Evolutionary conservation across 2,888 invertebrate species (phyloP), one percentile per base, ranked within the genome.

Genomic region (Parelbella ahira): DNA sequence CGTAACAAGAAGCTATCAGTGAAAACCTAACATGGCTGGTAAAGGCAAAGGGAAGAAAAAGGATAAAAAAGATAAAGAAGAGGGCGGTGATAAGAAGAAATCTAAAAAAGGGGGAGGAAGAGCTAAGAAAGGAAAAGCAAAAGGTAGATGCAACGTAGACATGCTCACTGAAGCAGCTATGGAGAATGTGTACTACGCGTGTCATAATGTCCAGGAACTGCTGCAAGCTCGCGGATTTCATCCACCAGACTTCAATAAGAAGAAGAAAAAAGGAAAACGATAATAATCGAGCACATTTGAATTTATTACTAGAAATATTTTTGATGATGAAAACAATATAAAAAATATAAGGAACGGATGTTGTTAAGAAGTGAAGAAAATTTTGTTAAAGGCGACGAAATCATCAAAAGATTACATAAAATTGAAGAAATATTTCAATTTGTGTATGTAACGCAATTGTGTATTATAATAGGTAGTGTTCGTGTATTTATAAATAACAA

Each of bases 131-230:
- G 89, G 89, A 46, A 91, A 87, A 32, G 89, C 91, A 0, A 86
- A 86, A 59, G 90, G 92, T 2, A 90, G 92, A 57, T 93, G 93
- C 58, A 91, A 93, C 19, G 93, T 94, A 37, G 96, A 97, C 60
- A 94, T 97, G 62, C 91, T 97, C 60, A 95, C 94, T 50, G 95
- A 95, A 56, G 93, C 94, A 1, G 97, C 96, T 0, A 97, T 97
- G 95, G 94, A 96, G 52, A 97, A 97, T 64, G 96, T 97, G 0
- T 97, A 97, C 70, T 95, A 95, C 63, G 95, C 94, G 0, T 97
- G 97, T 55, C 97, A 97, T 66, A 97, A 96, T 68, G 93, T 97
- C 0, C 96, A 96, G 76, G 97, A 97, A 64, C 89, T 97, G 4
- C 79, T 97, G 6, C 92, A 92, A 57, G 93, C 93, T 21, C 89